A percentile compares a stretch with the other conserved stretches of the same genome.
phyloP scores from a whole-genome alignment of 2,113 vertebrate species.

The Callaeas wilsoni region DNA sequence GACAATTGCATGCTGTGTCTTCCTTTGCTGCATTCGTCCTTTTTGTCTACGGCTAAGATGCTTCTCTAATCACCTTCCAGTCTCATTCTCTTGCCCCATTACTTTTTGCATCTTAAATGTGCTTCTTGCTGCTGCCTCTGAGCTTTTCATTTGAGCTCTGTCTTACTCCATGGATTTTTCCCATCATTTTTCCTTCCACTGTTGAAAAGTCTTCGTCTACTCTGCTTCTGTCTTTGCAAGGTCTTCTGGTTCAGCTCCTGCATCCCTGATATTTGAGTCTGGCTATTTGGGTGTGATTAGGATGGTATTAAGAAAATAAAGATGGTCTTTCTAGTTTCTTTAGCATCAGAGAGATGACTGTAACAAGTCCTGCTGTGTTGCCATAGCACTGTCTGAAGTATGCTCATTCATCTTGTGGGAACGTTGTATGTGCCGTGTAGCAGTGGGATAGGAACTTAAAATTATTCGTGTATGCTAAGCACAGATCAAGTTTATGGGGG shows the following conservation, averaged over 20 bases:
- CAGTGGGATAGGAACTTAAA: background rate
- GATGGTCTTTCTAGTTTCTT: constrained; percentile 1
- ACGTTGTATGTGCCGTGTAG: background rate
- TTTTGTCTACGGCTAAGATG: background rate
- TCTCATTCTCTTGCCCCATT: background rate
- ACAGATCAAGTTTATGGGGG: background rate
- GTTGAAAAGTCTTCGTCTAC: background rate
- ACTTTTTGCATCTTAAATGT: background rate
- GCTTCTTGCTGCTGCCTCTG: background rate
- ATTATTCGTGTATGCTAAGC: background rate
- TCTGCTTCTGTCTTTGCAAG: background rate
- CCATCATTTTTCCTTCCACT: background rate
- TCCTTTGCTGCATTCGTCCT: background rate
- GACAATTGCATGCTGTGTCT: background rate
- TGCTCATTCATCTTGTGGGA: constrained; percentile 51
- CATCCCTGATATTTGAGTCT: background rate
- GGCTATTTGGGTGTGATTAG: background rate
- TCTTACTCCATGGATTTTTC: background rate
- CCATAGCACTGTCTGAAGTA: constrained; percentile 40
- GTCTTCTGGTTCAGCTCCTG: background rate
- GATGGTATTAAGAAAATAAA: background rate
- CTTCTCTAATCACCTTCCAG: background rate
- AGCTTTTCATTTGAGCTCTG: background rate
- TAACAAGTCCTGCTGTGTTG: constrained; percentile 51
- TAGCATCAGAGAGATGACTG: background rate